These are phyloP conservation scores for Drosophila picticornis DNA, from an alignment of 2,888 invertebrate species.

Conservation along the genomic window DNA sequence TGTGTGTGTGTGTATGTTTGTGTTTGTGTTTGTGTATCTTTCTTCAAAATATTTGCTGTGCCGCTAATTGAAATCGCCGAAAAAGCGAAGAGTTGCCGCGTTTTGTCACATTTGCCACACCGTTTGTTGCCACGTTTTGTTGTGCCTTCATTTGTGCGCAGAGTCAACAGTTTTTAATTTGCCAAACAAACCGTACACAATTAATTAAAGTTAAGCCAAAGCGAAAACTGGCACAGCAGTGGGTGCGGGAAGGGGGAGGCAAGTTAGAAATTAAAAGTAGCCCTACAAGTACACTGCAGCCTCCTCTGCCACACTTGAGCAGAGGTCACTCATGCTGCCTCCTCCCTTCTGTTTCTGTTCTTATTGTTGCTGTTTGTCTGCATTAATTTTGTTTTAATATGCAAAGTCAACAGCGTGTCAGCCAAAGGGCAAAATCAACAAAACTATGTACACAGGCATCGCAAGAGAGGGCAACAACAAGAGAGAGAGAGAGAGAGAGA, in stretches of 20 bases:
- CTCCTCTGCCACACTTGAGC: slow-evolving; percentile 29
- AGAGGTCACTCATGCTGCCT: slow-evolving; percentile 36
- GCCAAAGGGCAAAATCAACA: slow-evolving; percentile 78
- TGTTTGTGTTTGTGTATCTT: slow-evolving; percentile 10
- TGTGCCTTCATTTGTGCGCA: slow-evolving; percentile 58
- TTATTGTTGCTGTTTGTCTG: slow-evolving; percentile 54
- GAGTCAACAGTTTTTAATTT: slow-evolving; percentile 79
- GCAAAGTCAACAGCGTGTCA: slow-evolving; percentile 77
- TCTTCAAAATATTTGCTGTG: slow-evolving; percentile 27
- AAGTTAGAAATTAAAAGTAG: slow-evolving; percentile 71
- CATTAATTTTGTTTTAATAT: slow-evolving; percentile 79
- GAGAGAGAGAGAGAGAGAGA: not conserved
- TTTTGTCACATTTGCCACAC: slow-evolving; percentile 34
- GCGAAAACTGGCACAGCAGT: slow-evolving; percentile 5
- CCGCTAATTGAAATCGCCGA: slow-evolving; percentile 64
- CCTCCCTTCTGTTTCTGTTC: not conserved
- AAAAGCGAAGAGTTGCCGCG: slow-evolving; percentile 23
- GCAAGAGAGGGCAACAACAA: slow-evolving; percentile 1
- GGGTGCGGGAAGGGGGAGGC: slow-evolving; percentile 1
- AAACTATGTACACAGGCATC: slow-evolving; percentile 50
- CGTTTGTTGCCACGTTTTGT: slow-evolving; percentile 28
- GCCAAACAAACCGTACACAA: slow-evolving; percentile 75
- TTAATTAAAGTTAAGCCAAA: slow-evolving; percentile 70
- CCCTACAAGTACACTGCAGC: slow-evolving; percentile 63
- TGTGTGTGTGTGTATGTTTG: not conserved